Conservation (phyloP, 2,797 vertebrate species). For the Macrochelys suwanniensis region DNA sequence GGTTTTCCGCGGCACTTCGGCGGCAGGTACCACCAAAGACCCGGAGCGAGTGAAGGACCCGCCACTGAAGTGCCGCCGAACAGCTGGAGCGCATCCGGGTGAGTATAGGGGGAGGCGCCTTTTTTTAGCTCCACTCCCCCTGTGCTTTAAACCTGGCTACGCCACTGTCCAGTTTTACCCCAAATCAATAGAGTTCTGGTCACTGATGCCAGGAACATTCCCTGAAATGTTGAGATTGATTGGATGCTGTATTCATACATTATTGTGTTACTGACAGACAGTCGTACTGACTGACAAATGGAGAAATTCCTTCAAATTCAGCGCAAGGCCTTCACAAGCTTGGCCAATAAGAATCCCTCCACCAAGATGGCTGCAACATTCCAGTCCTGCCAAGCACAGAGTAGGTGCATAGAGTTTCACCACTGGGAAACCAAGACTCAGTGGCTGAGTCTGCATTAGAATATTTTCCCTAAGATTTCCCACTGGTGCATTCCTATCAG, state of each 20-base stretch:
- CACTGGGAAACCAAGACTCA: not conserved
- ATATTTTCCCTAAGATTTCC: not conserved
- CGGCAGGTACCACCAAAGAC: too few species aligned
- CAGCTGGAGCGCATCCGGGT: too few species aligned
- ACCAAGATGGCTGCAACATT: slow-evolving; percentile 34
- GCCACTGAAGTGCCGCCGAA: too few species aligned
- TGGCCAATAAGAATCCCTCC: slow-evolving; percentile 17
- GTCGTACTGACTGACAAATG: not conserved
- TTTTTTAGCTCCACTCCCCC: too few species aligned
- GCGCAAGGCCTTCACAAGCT: not conserved
- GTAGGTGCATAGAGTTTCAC: not conserved
- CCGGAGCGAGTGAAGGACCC: too few species aligned
- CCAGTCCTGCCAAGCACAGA: slow-evolving; percentile 24
- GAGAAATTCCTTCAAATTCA: not conserved
- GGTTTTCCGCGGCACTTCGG: too few species aligned
- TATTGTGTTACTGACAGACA: not conserved
- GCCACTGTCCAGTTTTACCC: not conserved
- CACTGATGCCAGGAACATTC: not conserved
- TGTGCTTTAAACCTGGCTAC: too few species aligned
- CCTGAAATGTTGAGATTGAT: not conserved
- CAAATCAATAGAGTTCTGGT: not conserved
- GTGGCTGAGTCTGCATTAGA: not conserved
- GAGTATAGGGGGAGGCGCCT: too few species aligned
- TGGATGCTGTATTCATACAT: not conserved
- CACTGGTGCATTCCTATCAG: not conserved